These are phyloP conservation scores for Orchesella cincta DNA, from an alignment of 1,140 invertebrate species.

Conservation along the genomic window DNA sequence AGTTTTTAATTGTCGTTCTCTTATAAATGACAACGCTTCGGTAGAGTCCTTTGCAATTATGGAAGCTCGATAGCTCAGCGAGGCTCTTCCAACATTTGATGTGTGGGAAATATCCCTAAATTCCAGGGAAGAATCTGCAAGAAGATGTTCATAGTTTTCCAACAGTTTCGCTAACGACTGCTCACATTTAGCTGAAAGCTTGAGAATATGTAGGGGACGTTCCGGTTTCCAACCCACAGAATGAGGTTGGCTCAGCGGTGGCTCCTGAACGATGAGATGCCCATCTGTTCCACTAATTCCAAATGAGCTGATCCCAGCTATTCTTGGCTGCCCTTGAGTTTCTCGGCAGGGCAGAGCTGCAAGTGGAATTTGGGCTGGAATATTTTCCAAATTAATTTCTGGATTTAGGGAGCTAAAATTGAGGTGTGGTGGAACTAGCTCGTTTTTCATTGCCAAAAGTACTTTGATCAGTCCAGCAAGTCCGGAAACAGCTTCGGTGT, in stretches of 20 bases:
- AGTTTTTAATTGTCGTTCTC: background rate
- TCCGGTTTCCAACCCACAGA: background rate
- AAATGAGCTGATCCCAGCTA: constrained; percentile 10
- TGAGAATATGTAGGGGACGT: background rate
- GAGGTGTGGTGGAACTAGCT: background rate
- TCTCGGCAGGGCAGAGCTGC: background rate
- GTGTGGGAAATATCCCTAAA: background rate
- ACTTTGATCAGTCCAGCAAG: background rate
- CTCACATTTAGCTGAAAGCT: constrained; percentile 6
- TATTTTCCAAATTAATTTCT: background rate
- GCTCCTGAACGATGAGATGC: constrained; percentile 15
- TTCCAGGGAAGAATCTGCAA: background rate
- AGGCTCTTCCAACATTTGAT: background rate
- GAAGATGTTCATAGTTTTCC: background rate
- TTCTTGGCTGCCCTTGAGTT: background rate
- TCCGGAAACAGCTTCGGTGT: constrained; percentile 63
- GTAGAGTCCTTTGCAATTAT: background rate
- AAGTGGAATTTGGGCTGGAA: background rate
- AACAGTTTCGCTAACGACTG: background rate
- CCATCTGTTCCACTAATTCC: constrained; percentile 2
- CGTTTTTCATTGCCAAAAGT: background rate
- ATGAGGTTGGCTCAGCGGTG: background rate
- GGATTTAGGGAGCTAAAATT: background rate
- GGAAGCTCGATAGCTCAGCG: background rate
- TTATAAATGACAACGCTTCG: background rate